phyloP scores from a whole-genome alignment of 2,113 vertebrate genomes.

The Bolborhynchus lineola region DNA sequence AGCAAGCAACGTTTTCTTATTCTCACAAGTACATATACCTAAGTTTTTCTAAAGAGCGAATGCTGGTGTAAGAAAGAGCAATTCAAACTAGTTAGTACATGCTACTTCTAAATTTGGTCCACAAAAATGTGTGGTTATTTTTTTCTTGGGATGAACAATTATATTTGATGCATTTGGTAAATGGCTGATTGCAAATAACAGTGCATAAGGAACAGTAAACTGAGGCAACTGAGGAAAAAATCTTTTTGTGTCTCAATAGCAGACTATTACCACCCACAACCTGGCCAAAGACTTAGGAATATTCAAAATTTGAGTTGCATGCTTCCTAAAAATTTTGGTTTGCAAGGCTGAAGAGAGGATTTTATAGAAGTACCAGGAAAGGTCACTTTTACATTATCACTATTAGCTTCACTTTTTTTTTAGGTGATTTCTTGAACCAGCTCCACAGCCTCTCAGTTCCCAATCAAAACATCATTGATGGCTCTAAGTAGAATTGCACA shows the following conservation, averaged over 20 bases:
- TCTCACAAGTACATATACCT: background rate
- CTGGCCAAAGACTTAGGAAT: background rate
- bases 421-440: background rate
- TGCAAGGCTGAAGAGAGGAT: background rate
- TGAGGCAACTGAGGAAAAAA: background rate
- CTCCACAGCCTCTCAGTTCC: background rate
- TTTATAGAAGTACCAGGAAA: background rate
- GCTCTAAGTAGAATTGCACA: conserved; percentile 4
- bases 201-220: background rate
- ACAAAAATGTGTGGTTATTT: background rate
- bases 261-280: background rate
- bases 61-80: background rate
- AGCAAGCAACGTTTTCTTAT: background rate
- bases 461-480: background rate
- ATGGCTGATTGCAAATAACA: background rate
- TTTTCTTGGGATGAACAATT: background rate
- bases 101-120: background rate
- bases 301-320: background rate
- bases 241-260: background rate
- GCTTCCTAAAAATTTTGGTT: background rate
- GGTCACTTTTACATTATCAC: background rate
- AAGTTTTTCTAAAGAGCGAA: background rate
- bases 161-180: background rate
- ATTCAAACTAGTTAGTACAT: background rate
- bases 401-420: background rate